phyloP scores from a whole-genome alignment of 1,140 invertebrate species.

The Drosophila lacteicornis region DNA sequence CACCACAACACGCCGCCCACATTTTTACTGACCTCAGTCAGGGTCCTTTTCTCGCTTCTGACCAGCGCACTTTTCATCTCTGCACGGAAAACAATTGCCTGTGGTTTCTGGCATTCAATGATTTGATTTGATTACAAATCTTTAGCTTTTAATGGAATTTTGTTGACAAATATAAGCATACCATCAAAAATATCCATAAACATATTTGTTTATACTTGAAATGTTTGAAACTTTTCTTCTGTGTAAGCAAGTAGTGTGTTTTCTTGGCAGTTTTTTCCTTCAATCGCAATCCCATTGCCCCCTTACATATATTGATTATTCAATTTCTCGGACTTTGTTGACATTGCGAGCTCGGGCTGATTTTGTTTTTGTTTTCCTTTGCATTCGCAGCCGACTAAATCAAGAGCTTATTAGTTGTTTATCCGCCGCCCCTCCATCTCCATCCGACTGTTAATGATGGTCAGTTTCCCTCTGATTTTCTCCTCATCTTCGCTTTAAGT shows the following conservation, averaged over 20 bases:
- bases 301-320: conserved; percentile 68
- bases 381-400: conserved; percentile 33
- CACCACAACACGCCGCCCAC: not conserved
- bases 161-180: not conserved
- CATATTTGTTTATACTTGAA: too few relatives aligned
- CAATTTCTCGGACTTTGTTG: conserved; percentile 75
- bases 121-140: too few relatives aligned
- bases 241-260: conserved; percentile 6
- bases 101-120: not conserved
- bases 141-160: not conserved
- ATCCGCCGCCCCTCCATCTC: not conserved
- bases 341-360: conserved; percentile 57
- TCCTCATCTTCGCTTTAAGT: conserved; percentile 3
- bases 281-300: conserved; percentile 6
- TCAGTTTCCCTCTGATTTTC: conserved; percentile 6
- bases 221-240: not conserved
- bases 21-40: conserved; percentile 35
- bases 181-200: too few relatives aligned
- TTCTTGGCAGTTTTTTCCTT: conserved; percentile 13
- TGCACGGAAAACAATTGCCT: not conserved
- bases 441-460: conserved; percentile 43
- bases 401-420: conserved; percentile 45
- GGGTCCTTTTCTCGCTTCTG: conserved; percentile 23
- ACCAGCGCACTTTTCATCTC: conserved; percentile 12
- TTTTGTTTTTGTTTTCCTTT: conserved; percentile 29